Percentiles rank a stretch among this genome's conserved stretches.
Evolutionary conservation across 2,113 vertebrate genomes (phyloP).

Genomic region (Lates calcarifer): DNA sequence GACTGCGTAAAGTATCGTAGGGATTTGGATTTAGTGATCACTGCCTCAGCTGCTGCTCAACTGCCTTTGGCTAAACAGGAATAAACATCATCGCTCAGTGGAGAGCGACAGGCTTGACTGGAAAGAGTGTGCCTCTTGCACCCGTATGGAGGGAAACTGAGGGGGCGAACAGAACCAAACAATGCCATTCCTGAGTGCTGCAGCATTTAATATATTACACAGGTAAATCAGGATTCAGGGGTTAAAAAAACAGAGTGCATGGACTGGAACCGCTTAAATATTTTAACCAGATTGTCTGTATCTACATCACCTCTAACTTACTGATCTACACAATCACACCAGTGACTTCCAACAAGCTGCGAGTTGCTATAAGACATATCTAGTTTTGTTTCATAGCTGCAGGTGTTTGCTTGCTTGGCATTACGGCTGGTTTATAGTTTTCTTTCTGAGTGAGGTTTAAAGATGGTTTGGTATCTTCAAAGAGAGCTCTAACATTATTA

Average conservation of each 20-base stretch:
- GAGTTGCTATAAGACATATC: too few relatives aligned
- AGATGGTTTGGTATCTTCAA: too few relatives aligned
- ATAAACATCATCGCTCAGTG: slow-evolving; percentile 64
- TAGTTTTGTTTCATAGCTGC: too few relatives aligned
- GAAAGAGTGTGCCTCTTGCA: slow-evolving; percentile 23
- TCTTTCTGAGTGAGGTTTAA: too few relatives aligned
- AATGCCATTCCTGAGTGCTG: not conserved
- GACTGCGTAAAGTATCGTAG: slow-evolving; percentile 50
- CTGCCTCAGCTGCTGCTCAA: slow-evolving; percentile 61
- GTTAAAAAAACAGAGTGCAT: not conserved
- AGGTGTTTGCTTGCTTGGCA: too few relatives aligned
- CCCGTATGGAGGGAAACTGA: slow-evolving; percentile 20
- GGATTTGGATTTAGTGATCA: slow-evolving; percentile 69
- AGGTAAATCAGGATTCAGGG: not conserved
- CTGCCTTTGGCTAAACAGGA: slow-evolving; percentile 68
- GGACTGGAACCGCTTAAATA: not conserved
- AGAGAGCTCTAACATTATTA: too few relatives aligned
- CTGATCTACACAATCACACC: not conserved
- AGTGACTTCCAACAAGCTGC: not conserved
- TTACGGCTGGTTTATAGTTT: too few relatives aligned
- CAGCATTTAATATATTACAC: not conserved
- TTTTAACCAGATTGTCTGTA: too few relatives aligned
- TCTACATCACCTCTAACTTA: too few relatives aligned
- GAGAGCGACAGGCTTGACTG: slow-evolving; percentile 43
- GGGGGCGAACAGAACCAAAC: slow-evolving; percentile 40